phyloP scores from a whole-genome alignment of 1,140 invertebrate species.

The Archivesica marissinica region DNA sequence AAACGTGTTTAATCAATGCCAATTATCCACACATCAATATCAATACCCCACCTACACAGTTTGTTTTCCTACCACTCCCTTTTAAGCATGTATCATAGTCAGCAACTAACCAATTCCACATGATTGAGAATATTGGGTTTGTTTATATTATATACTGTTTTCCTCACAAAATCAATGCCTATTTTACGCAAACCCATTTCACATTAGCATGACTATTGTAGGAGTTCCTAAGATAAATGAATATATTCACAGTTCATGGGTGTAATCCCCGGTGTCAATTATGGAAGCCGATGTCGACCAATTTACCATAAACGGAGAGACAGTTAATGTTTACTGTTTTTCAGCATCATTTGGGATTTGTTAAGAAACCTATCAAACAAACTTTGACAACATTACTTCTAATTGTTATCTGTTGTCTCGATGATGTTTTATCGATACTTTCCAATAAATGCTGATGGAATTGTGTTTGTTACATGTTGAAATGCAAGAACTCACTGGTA shows the following conservation, averaged over 20 bases:
- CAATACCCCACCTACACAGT: too few relatives aligned
- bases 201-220: too few relatives aligned
- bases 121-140: too few relatives aligned
- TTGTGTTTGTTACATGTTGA: neutral
- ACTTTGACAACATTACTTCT: neutral
- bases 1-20: too few relatives aligned
- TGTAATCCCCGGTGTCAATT: conserved; percentile 4
- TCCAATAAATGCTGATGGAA: neutral
- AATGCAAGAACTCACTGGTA: neutral
- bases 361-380: neutral
- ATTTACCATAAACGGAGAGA: conserved; percentile 4
- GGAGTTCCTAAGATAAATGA: conserved; percentile 10
- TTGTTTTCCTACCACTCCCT: too few relatives aligned
- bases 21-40: too few relatives aligned
- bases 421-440: neutral
- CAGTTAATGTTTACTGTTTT: neutral
- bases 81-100: too few relatives aligned
- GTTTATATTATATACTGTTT: too few relatives aligned
- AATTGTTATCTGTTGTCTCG: neutral
- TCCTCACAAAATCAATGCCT: too few relatives aligned
- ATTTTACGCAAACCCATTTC: too few relatives aligned
- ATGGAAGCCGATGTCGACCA: neutral
- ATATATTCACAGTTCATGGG: neutral
- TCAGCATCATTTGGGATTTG: neutral
- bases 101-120: too few relatives aligned